A percentile compares a stretch with the other conserved stretches of the same genome.
Conservation (phyloP, 2,888 invertebrate genomes). For the Nomada ferruginata region DNA sequence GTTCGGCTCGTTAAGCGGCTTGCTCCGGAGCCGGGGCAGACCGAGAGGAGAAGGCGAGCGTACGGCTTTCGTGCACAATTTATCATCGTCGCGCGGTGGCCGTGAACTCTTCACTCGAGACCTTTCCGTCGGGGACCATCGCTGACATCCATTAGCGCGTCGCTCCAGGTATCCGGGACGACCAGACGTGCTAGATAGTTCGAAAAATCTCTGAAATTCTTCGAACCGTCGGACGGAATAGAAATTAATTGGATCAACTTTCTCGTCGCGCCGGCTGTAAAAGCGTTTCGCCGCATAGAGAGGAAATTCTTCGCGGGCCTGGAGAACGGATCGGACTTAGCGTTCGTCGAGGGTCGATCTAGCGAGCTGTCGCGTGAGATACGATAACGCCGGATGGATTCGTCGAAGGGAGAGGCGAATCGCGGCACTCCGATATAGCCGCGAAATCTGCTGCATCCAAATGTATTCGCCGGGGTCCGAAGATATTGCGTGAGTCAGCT, state of each 20-base stretch:
- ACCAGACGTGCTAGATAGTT: neutral
- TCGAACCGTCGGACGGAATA: neutral
- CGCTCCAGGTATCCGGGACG: conserved; percentile 42
- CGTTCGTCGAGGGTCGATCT: neutral
- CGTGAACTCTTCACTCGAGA: conserved; percentile 65
- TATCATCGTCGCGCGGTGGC: conserved; percentile 63
- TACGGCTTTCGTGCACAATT: conserved; percentile 48
- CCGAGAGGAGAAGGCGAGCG: neutral
- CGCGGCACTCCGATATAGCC: neutral
- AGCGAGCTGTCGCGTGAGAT: neutral
- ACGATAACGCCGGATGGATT: too few species aligned
- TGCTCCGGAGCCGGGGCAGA: neutral
- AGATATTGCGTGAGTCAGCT: conserved; percentile 61
- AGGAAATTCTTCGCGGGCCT: neutral
- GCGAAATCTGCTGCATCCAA: conserved; percentile 25
- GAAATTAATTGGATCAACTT: conserved; percentile 57
- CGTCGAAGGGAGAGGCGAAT: too few species aligned
- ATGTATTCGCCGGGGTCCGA: conserved; percentile 38
- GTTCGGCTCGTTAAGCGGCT: conserved; percentile 54
- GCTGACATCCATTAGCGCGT: conserved; percentile 55
- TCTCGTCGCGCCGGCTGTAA: conserved; percentile 28
- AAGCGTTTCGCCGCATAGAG: neutral
- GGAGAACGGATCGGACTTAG: neutral
- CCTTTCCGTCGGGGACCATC: conserved; percentile 38
- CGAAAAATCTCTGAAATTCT: conserved; percentile 30